Evolutionary conservation across 2,113 vertebrate genomes (phyloP).

Genomic region (Lathamus discolor): DNA sequence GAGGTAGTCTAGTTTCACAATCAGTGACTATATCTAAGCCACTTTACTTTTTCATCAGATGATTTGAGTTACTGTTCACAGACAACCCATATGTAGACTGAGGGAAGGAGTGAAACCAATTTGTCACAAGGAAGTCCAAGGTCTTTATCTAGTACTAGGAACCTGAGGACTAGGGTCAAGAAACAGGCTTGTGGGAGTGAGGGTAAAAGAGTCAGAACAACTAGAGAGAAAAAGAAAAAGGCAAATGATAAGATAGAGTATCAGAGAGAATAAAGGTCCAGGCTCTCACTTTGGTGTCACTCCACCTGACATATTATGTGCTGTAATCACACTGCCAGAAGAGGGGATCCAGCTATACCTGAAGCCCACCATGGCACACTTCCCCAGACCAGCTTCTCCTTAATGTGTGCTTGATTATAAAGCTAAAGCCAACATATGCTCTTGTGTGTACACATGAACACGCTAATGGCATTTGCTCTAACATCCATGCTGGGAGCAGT

Average conservation of each 20-base stretch:
- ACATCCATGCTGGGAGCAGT: not conserved
- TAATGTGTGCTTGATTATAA: not conserved
- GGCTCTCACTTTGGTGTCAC: not conserved
- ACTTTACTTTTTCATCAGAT: not conserved
- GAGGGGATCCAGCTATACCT: not conserved
- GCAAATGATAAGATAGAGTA: not conserved
- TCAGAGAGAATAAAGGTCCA: not conserved
- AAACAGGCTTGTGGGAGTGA: not conserved
- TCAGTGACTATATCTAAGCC: not conserved
- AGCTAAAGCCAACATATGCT: not conserved
- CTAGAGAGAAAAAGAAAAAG: not conserved
- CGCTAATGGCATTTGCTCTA: not conserved
- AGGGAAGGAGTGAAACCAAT: not conserved
- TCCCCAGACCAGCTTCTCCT: not conserved
- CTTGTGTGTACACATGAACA: not conserved
- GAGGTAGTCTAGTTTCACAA: not conserved
- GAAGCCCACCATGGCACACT: not conserved
- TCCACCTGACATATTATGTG: not conserved
- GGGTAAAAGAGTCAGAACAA: not conserved
- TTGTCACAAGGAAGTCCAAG: not conserved
- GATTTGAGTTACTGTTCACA: not conserved
- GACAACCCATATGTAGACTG: not conserved
- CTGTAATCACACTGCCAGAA: not conserved
- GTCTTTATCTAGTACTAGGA: not conserved
- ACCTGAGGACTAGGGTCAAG: not conserved